A percentile compares a stretch with the other conserved stretches of the same genome.
phyloP scores from a whole-genome alignment of 2,797 vertebrate species.

The Garrulus glandarius region DNA sequence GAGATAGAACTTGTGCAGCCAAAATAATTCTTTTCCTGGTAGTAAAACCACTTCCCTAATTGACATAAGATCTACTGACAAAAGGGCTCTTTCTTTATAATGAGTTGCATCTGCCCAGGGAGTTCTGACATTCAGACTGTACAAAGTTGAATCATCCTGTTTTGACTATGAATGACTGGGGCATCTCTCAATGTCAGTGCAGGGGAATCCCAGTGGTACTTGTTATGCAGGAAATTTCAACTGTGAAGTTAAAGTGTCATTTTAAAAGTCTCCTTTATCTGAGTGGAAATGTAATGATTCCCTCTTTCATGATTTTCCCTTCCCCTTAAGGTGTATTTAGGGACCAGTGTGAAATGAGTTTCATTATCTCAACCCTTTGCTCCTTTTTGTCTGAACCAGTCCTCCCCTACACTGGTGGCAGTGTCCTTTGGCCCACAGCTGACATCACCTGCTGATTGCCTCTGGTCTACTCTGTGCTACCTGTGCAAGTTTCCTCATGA shows the following conservation, averaged over 20 bases:
- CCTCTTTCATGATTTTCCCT: not conserved
- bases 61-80: not conserved
- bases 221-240: slow-evolving; percentile 18
- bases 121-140: not conserved
- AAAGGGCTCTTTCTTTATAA: not conserved
- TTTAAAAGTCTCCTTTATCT: not conserved
- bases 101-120: not conserved
- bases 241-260: not conserved
- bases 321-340: not conserved
- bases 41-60: not conserved
- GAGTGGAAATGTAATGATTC: not conserved
- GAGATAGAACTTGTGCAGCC: not conserved
- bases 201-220: slow-evolving; percentile 10
- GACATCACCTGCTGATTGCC: not conserved
- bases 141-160: slow-evolving; percentile 27
- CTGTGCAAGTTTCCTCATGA: not conserved
- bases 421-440: not conserved
- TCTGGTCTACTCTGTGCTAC: not conserved
- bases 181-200: slow-evolving; percentile 22
- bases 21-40: not conserved
- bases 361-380: not conserved
- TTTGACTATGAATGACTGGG: slow-evolving; percentile 10
- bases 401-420: not conserved
- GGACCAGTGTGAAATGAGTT: not conserved
- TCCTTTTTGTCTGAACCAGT: not conserved